Evolutionary conservation across 1,140 invertebrate genomes (phyloP).

Genomic region (Augochlora pura): DNA sequence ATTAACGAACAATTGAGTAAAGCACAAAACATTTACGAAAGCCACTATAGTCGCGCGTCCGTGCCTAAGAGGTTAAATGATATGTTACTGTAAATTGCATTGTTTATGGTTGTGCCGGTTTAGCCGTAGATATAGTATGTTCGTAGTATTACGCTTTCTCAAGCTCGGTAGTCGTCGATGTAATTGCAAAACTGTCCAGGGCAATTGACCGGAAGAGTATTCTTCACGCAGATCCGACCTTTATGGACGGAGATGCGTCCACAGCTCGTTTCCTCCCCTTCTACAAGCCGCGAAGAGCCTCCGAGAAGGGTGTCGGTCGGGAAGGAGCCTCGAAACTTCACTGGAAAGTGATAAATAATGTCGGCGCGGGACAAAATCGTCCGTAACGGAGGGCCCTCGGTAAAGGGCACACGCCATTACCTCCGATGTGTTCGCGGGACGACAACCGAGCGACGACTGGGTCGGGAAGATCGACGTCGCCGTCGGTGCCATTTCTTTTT

Average conservation of each 20-base stretch:
- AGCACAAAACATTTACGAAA: no score
- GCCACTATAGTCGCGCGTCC: no score
- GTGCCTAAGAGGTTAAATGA: no score
- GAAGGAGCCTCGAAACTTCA: conserved; percentile 54
- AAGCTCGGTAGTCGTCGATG: not conserved
- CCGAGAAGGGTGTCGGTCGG: conserved; percentile 3
- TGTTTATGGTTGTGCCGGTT: no score
- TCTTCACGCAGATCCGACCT: conserved; percentile 42
- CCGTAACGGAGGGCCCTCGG: conserved; percentile 74
- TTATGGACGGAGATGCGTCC: conserved; percentile 42
- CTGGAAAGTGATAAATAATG: conserved; percentile 72
- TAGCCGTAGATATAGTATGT: no score
- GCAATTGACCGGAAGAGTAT: conserved; percentile 48
- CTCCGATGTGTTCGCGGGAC: conserved; percentile 64
- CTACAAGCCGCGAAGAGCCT: not conserved
- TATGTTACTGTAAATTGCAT: no score
- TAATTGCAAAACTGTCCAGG: conserved; percentile 23
- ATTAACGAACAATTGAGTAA: no score
- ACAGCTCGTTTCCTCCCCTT: conserved; percentile 39
- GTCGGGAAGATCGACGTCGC: conserved; percentile 31
- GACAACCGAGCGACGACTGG: conserved; percentile 57
- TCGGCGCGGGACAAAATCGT: conserved; percentile 72
- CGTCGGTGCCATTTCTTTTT: not conserved
- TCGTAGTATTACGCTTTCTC: no score
- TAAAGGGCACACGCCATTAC: conserved; percentile 75